Base-by-base conservation (phyloP, 2,888 invertebrate genomes). In the Hypomecis atomaria region DNA sequence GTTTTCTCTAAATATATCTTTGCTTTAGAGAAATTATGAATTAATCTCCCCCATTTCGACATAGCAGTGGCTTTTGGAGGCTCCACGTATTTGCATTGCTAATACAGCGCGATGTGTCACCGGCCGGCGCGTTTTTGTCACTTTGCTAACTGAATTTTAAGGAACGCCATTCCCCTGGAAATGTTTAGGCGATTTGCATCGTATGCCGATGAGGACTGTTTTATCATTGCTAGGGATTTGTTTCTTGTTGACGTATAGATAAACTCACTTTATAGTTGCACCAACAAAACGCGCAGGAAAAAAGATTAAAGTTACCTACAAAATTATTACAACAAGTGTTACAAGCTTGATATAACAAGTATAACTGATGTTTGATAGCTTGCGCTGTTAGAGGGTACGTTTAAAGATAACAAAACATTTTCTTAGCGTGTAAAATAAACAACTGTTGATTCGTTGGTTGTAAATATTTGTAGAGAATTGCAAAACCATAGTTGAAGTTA, bases 111-210 rank as follows among this genome's bases (percentile, higher is more conserved):
- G 56, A 59, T 49, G 50, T 59, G 59, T 49, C 50, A 43, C 49
- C 59, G 48, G 63, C 42, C 55, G 50, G 42, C 48, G 59, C 52
- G 47, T 60, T 60, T 60, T 60, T 60, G 75, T 72, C 69, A 62
- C 69, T 67, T 66, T 48, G 36, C 67, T 62, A 63, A 61, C 65
- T 65, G 65, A 65, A 59, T 69, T 69, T 66, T 65, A 66, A 62
- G 62, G 59, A 62, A 62, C 13, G 56, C 33, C 44, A 58, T 62
- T 66, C 54, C 59, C 23, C 54, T 33, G 62, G 48, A 53, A 59
- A 59, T 63, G 49, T 59, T 66, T 52, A 36, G 60, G 50, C 50
- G 38, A 63, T 66, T 66, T 63, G 60, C 63, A 59, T 66, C 56
- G 53, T 60, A 38, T 57, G 47, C 10, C 48, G 52, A 59, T 40